Percentiles rank a stretch among this genome's conserved stretches.
Evolutionary conservation across 2,113 vertebrate genomes (phyloP).

Genomic region (Notothenia coriiceps): DNA sequence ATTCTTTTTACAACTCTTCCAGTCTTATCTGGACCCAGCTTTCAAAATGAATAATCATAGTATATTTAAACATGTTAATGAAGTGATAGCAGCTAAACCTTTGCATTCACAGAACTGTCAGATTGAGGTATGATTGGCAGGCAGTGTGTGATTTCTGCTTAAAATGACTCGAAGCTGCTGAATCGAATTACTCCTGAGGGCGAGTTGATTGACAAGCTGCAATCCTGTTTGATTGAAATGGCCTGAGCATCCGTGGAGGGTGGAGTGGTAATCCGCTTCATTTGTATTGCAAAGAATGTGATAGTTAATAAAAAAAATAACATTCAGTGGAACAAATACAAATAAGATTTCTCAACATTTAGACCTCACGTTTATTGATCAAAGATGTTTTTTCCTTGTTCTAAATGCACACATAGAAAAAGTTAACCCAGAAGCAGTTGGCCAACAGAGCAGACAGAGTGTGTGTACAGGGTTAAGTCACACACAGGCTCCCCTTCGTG

Average conservation of each 20-base stretch:
- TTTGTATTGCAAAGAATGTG: constrained; percentile 6
- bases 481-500: constrained; percentile 36
- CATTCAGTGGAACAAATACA: neutral
- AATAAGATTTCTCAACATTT: neutral
- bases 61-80: neutral
- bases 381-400: neutral
- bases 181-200: constrained; percentile 31
- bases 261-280: neutral
- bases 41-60: neutral
- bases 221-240: constrained; percentile 36
- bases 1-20: neutral
- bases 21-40: neutral
- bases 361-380: neutral
- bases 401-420: too few species aligned
- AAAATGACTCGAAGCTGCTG: constrained; percentile 25
- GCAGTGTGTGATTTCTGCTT: constrained; percentile 6
- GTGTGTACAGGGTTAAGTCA: constrained; percentile 64
- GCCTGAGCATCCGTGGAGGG: constrained; percentile 26
- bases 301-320: neutral
- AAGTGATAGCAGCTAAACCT: neutral
- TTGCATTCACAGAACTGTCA: neutral
- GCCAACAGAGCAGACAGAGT: constrained; percentile 11
- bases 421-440: neutral
- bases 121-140: constrained; percentile 26
- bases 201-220: constrained; percentile 32